phyloP scores from a whole-genome alignment of 2,797 vertebrate genomes.

The Remorina albescens region DNA sequence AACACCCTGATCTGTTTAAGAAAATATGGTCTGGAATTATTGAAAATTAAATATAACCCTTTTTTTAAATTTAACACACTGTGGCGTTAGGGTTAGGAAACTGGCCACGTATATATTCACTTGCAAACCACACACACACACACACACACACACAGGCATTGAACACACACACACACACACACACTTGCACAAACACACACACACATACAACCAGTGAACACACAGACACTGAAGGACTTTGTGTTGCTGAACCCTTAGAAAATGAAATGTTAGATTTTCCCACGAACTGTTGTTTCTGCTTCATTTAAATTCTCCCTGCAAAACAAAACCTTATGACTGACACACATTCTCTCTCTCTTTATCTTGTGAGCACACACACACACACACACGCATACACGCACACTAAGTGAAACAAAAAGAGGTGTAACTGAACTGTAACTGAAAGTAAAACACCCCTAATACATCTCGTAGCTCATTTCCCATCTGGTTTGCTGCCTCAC shows the following conservation, averaged over 20 bases:
- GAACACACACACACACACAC: slow-evolving; percentile 27
- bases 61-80: not conserved
- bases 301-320: slow-evolving; percentile 49
- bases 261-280: slow-evolving; percentile 42
- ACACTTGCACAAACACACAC: slow-evolving; percentile 20
- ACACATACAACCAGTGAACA: slow-evolving; percentile 5
- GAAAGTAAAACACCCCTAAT: slow-evolving; percentile 30
- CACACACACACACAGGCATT: slow-evolving; percentile 6
- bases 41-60: not conserved
- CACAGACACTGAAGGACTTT: slow-evolving; percentile 17
- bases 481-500: slow-evolving; percentile 33
- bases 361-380: slow-evolving; percentile 25
- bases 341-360: slow-evolving; percentile 30
- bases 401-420: slow-evolving; percentile 2
- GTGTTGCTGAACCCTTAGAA: slow-evolving; percentile 30
- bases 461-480: slow-evolving; percentile 15
- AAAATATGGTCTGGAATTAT: slow-evolving; percentile 5
- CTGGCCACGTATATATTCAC: not conserved
- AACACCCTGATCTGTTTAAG: not conserved
- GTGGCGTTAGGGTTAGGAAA: slow-evolving; percentile 2
- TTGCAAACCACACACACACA: slow-evolving; percentile 24
- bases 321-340: slow-evolving; percentile 37
- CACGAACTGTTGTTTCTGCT: slow-evolving; percentile 56
- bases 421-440: slow-evolving; percentile 13
- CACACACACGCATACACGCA: slow-evolving; percentile 8